Percentiles rank a stretch among this genome's conserved stretches.
Conservation (phyloP, 2,797 vertebrate species). For the Chaunax sp. region DNA sequence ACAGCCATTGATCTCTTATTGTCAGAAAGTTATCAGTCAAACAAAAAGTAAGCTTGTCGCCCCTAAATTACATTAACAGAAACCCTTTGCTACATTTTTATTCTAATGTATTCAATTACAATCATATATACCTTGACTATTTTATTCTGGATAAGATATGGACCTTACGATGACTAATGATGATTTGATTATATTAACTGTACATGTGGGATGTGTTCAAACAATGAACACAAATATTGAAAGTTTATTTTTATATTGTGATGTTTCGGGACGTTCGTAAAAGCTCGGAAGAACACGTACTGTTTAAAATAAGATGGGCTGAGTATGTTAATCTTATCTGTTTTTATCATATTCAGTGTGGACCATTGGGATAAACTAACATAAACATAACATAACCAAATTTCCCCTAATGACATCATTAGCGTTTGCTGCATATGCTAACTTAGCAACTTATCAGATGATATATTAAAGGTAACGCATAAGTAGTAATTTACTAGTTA, state of each 20-base stretch:
- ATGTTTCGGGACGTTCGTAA: neutral
- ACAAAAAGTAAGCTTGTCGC: neutral
- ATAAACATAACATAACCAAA: neutral
- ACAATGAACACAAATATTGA: neutral
- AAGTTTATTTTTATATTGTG: neutral
- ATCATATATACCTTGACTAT: neutral
- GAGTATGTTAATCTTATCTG: neutral
- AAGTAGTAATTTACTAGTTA: neutral
- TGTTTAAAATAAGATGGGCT: neutral
- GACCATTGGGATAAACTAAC: neutral
- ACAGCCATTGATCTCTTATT: neutral
- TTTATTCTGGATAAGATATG: neutral
- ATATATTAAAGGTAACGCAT: neutral
- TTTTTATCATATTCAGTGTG: neutral
- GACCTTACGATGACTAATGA: accelerated
- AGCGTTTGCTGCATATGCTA: no score
- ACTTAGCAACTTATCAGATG: neutral
- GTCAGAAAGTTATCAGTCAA: neutral
- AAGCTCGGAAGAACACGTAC: neutral
- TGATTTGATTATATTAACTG: no score
- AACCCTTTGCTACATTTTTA: neutral
- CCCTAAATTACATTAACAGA: neutral
- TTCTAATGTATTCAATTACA: neutral
- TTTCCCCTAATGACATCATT: neutral
- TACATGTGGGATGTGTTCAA: neutral